A percentile compares a stretch with the other conserved stretches of the same genome.
phyloP scores from a whole-genome alignment of 2,888 invertebrate genomes.

The Caenorhabditis sp. region DNA sequence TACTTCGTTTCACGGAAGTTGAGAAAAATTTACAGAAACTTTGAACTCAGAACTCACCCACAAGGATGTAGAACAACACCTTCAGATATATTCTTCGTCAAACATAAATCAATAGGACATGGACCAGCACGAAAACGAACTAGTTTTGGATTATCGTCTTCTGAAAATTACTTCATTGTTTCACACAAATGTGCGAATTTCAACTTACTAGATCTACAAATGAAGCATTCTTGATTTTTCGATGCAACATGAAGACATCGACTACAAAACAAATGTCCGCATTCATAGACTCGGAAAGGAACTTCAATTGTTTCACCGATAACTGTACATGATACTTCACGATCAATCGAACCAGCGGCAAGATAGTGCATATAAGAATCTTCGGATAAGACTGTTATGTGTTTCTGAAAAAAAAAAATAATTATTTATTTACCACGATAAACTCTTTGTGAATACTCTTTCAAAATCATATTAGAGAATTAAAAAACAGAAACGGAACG shows the following conservation, averaged over 20 bases:
- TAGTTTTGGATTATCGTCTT: neutral
- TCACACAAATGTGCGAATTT: neutral
- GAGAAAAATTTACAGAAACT: neutral
- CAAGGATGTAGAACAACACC: conserved; percentile 20
- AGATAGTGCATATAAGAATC: neutral
- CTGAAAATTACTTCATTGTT: neutral
- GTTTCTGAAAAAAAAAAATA: neutral
- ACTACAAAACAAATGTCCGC: neutral
- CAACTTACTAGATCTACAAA: neutral
- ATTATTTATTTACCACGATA: too few species aligned
- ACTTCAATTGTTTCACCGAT: neutral
- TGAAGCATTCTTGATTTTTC: neutral
- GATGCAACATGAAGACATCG: neutral
- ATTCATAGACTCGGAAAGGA: neutral
- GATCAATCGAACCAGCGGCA: neutral
- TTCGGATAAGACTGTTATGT: neutral
- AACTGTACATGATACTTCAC: neutral
- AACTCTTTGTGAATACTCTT: too few species aligned
- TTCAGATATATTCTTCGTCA: neutral
- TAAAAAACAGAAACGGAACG: too few species aligned
- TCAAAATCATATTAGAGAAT: too few species aligned
- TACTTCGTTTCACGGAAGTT: too few species aligned
- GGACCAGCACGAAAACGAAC: conserved; percentile 23
- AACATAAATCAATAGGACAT: conserved; percentile 25
- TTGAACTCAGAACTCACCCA: conserved; percentile 10